Conservation (phyloP, 2,113 vertebrate species). For the Rhabdornis inornatus region DNA sequence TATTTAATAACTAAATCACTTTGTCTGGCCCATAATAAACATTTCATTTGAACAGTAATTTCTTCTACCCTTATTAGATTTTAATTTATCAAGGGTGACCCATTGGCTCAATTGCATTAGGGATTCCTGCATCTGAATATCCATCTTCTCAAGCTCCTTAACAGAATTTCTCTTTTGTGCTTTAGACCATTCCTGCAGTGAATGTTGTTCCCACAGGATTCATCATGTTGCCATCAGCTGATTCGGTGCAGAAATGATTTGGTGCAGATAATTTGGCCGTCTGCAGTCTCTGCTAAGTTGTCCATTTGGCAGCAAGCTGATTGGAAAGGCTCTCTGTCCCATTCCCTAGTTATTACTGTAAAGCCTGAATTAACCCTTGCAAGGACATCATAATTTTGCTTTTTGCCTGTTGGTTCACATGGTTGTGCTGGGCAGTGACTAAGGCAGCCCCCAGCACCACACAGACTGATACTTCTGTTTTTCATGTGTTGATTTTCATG, state of each 20-base stretch:
- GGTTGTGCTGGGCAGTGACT: neutral
- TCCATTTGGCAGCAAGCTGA: neutral
- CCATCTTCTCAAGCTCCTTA: constrained; percentile 91
- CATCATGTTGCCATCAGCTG: constrained; percentile 61
- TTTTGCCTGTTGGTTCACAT: neutral
- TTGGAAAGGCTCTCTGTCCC: neutral
- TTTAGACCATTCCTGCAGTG: constrained; percentile 72
- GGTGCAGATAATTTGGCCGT: neutral
- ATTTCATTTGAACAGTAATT: constrained; percentile 76
- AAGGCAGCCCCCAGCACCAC: neutral
- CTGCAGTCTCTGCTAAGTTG: neutral
- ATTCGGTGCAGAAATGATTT: constrained; percentile 39
- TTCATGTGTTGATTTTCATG: neutral
- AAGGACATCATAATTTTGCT: neutral
- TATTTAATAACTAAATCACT: constrained; percentile 77
- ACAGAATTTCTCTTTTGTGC: constrained; percentile 74
- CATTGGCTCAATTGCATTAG: constrained; percentile 86
- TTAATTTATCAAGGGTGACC: constrained; percentile 88
- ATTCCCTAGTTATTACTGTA: neutral
- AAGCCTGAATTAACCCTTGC: neutral
- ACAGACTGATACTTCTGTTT: neutral
- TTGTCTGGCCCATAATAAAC: constrained; percentile 76
- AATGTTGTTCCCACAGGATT: constrained; percentile 67
- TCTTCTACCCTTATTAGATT: constrained; percentile 65
- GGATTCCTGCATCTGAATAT: constrained; percentile 87